Percentiles rank a stretch among this genome's conserved stretches.
Conservation (phyloP, 2,888 invertebrate species). For the Hyles lineata region DNA sequence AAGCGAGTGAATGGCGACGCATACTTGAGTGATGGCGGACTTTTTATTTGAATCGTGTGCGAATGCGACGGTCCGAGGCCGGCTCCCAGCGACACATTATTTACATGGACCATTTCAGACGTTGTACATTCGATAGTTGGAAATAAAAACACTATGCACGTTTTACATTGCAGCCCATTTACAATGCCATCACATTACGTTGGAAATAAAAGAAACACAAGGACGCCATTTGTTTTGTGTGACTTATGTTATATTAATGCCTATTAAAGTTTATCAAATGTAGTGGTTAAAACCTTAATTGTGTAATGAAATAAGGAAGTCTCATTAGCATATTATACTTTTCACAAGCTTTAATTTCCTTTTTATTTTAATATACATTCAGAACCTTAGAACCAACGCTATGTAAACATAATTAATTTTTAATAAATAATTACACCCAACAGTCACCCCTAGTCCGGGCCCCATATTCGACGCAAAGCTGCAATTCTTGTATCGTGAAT, state of each 20-base stretch:
- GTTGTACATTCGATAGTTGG: conserved; percentile 19
- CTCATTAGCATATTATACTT: no score
- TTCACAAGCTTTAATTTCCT: no score
- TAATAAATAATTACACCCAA: no score
- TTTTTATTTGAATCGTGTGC: conserved; percentile 85
- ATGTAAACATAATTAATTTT: no score
- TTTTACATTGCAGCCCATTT: conserved; percentile 21
- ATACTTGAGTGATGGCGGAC: conserved; percentile 84
- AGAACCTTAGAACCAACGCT: no score
- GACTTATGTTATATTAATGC: background rate
- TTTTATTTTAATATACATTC: no score
- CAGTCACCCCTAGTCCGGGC: no score
- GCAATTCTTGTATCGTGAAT: no score
- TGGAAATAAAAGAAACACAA: background rate
- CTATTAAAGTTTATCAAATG: background rate
- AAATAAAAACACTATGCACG: conserved; percentile 24
- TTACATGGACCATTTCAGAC: conserved; percentile 46
- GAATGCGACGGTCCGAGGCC: conserved; percentile 73
- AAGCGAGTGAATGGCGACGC: conserved; percentile 81
- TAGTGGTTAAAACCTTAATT: no score
- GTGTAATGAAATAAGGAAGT: no score
- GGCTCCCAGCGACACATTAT: conserved; percentile 58
- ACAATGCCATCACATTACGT: background rate
- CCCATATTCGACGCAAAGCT: no score
- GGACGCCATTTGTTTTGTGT: background rate